Evolutionary conservation across 1,140 invertebrate species (phyloP).

Genomic region (Stegodyphus mimosarum): DNA sequence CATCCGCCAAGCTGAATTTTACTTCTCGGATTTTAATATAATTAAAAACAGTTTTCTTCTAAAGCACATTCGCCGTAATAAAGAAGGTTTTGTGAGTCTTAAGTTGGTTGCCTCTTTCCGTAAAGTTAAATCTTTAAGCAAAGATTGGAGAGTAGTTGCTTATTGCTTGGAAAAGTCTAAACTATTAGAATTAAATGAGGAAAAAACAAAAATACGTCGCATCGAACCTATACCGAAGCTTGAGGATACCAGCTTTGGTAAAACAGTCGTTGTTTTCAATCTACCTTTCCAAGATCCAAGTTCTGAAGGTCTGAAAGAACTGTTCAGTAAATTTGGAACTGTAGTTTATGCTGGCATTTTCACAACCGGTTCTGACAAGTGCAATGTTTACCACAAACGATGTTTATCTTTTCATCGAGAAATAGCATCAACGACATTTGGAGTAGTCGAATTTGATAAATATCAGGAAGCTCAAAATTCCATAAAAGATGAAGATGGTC

Average conservation of each 20-base stretch:
- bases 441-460: constrained; percentile 32
- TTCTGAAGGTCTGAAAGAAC: constrained; percentile 87
- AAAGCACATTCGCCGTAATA: constrained; percentile 93
- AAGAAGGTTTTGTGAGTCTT: constrained; percentile 92
- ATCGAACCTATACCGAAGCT: constrained; percentile 85
- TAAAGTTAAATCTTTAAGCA: constrained; percentile 82
- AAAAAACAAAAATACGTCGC: constrained; percentile 88
- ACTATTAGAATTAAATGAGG: constrained; percentile 88
- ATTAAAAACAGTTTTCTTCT: constrained; percentile 93
- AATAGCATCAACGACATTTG: constrained; percentile 6
- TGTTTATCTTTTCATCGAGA: constrained; percentile 19
- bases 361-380: constrained; percentile 1
- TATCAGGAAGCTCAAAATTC: constrained; percentile 19
- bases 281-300: constrained; percentile 85
- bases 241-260: constrained; percentile 87
- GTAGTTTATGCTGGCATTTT: constrained; percentile 24
- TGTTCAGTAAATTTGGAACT: constrained; percentile 70
- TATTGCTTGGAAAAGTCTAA: constrained; percentile 81
- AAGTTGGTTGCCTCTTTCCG: constrained; percentile 77
- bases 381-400: constrained; percentile 35
- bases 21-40: constrained; percentile 94
- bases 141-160: constrained; percentile 92
- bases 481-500: constrained; percentile 25
- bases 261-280: constrained; percentile 87
- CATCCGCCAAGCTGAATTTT: constrained; percentile 87